Evolutionary conservation across 2,888 invertebrate genomes (phyloP).

Genomic region (Erannis defoliaria): DNA sequence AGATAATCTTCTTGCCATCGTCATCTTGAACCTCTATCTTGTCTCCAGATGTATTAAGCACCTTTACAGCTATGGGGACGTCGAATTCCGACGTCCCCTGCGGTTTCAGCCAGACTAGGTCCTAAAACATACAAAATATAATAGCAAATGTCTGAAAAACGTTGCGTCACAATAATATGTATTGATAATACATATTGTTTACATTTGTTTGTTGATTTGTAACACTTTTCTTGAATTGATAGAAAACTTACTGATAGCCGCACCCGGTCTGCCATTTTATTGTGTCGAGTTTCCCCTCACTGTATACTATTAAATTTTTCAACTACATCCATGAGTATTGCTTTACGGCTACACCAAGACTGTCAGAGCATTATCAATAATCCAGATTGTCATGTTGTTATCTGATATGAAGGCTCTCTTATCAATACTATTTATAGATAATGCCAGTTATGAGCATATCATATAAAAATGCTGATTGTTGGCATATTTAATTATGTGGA

Average conservation of each 20-base stretch:
- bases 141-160: neutral
- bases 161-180: conserved; percentile 8
- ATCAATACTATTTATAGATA: conserved; percentile 71
- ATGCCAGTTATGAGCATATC: conserved; percentile 45
- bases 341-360: conserved; percentile 59
- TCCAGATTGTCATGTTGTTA: conserved; percentile 65
- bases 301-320: conserved; percentile 49
- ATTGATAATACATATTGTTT: neutral
- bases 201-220: neutral
- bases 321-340: conserved; percentile 55
- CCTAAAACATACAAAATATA: conserved; percentile 64
- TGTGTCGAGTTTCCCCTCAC: conserved; percentile 67
- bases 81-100: conserved; percentile 91
- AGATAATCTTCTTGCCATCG: conserved; percentile 91
- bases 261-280: conserved; percentile 70
- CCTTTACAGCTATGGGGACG: conserved; percentile 94
- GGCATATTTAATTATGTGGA: conserved; percentile 42
- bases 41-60: conserved; percentile 91
- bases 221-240: neutral
- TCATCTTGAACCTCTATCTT: conserved; percentile 93
- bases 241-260: conserved; percentile 71
- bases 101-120: conserved; percentile 96
- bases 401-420: conserved; percentile 62
- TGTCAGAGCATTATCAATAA: conserved; percentile 68
- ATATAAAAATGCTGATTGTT: conserved; percentile 44